Base-by-base conservation (phyloP, 2,113 vertebrate species). In the Harpagus bidentatus region DNA sequence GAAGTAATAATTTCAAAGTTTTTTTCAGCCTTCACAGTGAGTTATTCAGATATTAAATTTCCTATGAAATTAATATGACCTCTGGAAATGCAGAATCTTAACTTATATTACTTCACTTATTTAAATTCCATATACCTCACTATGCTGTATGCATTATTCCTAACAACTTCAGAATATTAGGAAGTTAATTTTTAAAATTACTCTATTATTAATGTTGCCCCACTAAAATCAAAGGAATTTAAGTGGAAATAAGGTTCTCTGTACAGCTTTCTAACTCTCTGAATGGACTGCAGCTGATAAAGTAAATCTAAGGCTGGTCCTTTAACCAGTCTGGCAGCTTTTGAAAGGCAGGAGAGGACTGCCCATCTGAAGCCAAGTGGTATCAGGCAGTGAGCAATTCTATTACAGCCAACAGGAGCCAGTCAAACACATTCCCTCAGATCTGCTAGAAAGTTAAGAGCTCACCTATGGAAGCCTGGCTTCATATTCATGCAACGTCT, bases 31-130 rank as follows among this genome's bases (percentile, higher is more conserved):
- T 91, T 90, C 77, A 61, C 34, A 89, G 58, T 67, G 53, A 97
- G 89, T 96, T 94, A 93, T 88, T 97, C 95, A 88, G 69, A 86
- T 86, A 97, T 91, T 96, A 93, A 81, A 96, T 96, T 95, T 97
- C 63, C 81, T 91, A 84, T 56, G 74, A 95, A 90, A 93, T 90
- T 89, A 92, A 77, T 61, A 93, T 85, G 88, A 83, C 85, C 97
- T 96, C 87, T 95, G 67, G 86, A 96, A 95, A 98, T 79, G 83
- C 73, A 96, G 59, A 42, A 95, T 81, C 40, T 88, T 90, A 86
- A 96, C 94, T 66, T 91, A 76, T 91, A 88, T 96, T 95, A 95
- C 86, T 74, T 95, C 66, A 66, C 38, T 94, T 88, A 93, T 85
- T 65, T 82, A 86, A 96, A 96, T 72, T 84, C 92, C 94, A 65